These are phyloP conservation scores for Lithodes maja DNA, from an alignment of 2,888 invertebrate species.

Conservation along the genomic window DNA sequence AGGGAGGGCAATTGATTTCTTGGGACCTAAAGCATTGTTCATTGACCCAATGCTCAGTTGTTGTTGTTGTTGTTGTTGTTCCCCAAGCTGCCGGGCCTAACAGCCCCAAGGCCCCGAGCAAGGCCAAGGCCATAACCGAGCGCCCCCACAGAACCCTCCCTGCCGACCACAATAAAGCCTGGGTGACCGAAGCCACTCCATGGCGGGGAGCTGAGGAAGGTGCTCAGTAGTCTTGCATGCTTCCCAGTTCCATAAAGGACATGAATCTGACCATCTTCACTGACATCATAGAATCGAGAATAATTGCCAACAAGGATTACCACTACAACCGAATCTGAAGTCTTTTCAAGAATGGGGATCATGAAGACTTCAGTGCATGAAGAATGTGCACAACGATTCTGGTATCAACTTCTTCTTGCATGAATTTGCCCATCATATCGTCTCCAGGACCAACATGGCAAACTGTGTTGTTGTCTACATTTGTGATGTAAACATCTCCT, in stretches of 20 bases:
- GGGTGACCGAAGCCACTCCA: too few relatives aligned
- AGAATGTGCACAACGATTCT: slow-evolving; percentile 6
- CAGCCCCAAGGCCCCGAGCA: too few relatives aligned
- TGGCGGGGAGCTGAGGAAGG: too few relatives aligned
- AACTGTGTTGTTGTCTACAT: slow-evolving; percentile 17
- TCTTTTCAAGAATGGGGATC: slow-evolving; percentile 8
- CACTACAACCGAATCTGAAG: not conserved
- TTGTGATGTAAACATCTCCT: slow-evolving; percentile 25
- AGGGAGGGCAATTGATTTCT: not conserved
- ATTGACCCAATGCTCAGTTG: too few relatives aligned
- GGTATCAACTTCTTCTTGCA: not conserved
- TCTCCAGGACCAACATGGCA: not conserved
- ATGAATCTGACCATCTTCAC: not conserved
- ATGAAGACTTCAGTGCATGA: slow-evolving; percentile 6
- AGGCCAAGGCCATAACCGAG: too few relatives aligned
- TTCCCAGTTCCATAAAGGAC: not conserved
- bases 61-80: too few relatives aligned
- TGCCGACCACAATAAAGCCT: too few relatives aligned
- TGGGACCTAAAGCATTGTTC: not conserved
- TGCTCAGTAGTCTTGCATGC: too few relatives aligned
- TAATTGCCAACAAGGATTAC: slow-evolving; percentile 4
- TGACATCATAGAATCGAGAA: slow-evolving; percentile 2
- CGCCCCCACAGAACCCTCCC: too few relatives aligned
- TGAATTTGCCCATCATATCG: not conserved
- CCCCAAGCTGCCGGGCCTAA: too few relatives aligned